Conservation (phyloP, 2,888 invertebrate genomes). For the Rhaphigaster nebulosa region DNA sequence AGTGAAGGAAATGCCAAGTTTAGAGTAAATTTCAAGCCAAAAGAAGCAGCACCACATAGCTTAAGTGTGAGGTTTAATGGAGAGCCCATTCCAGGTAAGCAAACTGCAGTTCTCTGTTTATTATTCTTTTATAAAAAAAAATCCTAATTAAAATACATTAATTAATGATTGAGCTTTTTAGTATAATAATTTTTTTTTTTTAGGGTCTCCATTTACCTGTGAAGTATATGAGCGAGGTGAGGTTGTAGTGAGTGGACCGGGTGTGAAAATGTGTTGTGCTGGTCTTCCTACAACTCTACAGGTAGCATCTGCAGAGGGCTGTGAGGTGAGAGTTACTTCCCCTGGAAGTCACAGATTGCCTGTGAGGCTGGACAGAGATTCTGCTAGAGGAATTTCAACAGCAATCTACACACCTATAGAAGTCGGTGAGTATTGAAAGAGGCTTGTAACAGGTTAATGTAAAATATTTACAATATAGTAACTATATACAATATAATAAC, state of each 20-base stretch:
- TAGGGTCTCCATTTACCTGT: constrained; percentile 95
- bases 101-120: not conserved
- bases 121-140: no score
- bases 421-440: constrained; percentile 69
- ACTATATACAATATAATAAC: not conserved
- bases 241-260: constrained; percentile 77
- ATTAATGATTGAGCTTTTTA: no score
- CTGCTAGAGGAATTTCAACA: constrained; percentile 77
- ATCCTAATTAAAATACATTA: no score
- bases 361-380: constrained; percentile 71
- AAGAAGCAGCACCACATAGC: constrained; percentile 91
- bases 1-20: constrained; percentile 97
- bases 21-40: constrained; percentile 94
- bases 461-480: not conserved
- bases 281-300: constrained; percentile 75
- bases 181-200: not conserved
- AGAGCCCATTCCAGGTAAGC: constrained; percentile 76
- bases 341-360: constrained; percentile 73
- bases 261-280: constrained; percentile 79
- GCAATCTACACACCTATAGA: constrained; percentile 72
- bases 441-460: not conserved
- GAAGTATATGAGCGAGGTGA: constrained; percentile 80
- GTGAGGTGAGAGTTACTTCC: constrained; percentile 66
- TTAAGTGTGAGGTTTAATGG: constrained; percentile 88
- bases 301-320: constrained; percentile 71